A percentile compares a stretch with the other conserved stretches of the same genome.
Conservation (phyloP, 2,113 vertebrate species). For the Solenodon paradoxus region DNA sequence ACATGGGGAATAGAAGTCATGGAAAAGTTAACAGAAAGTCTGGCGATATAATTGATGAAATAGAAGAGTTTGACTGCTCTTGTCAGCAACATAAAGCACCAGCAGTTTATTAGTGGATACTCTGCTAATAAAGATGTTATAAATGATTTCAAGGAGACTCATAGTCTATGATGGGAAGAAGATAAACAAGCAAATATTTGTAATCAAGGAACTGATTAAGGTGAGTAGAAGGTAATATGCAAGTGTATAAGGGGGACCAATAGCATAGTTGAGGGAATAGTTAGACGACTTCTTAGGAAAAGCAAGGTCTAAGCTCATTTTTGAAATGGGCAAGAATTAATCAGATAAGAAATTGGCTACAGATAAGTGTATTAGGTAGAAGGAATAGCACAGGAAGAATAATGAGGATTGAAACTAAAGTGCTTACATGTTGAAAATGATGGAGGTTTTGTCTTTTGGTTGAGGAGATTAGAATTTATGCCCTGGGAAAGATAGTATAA, state of each 20-base stretch:
- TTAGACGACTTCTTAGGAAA: not conserved
- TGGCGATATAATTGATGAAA: not conserved
- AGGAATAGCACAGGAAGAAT: not conserved
- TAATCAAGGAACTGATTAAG: not conserved
- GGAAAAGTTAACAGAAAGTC: not conserved
- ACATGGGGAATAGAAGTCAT: not conserved
- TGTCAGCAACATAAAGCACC: not conserved
- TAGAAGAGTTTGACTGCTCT: not conserved
- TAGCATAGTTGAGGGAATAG: not conserved
- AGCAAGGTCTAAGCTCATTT: not conserved
- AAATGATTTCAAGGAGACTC: not conserved
- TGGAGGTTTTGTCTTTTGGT: not conserved
- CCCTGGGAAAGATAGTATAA: not conserved
- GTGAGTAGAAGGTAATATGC: not conserved
- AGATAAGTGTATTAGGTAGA: not conserved
- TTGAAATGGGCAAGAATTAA: not conserved
- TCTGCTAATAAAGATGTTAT: not conserved
- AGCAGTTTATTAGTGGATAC: not conserved
- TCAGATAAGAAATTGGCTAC: not conserved
- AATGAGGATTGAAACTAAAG: not conserved
- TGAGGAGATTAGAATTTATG: not conserved
- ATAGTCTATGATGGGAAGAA: not conserved
- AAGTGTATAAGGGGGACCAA: not conserved
- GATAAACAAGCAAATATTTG: not conserved
- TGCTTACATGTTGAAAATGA: not conserved